phyloP scores from a whole-genome alignment of 2,797 vertebrate species.

The Lophotriccus pileatus region DNA sequence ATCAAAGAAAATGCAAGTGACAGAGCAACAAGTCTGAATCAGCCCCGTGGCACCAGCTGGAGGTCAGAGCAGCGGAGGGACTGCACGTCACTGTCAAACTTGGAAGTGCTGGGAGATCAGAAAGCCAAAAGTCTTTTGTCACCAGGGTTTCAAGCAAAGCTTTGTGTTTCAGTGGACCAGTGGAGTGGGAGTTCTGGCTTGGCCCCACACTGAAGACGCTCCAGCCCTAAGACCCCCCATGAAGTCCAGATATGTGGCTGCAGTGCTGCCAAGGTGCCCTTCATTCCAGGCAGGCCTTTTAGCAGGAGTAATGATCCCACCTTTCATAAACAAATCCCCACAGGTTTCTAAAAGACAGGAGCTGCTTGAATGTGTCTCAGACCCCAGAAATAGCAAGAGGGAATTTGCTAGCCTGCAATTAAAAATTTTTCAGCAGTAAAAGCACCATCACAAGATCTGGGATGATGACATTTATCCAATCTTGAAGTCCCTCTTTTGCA shows the following conservation, averaged over 20 bases:
- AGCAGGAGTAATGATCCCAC: not conserved
- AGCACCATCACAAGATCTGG: not conserved
- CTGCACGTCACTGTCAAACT: not conserved
- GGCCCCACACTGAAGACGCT: not conserved
- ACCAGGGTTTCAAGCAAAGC: not conserved
- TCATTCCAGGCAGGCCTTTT: not conserved
- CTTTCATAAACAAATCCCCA: not conserved
- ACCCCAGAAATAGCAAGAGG: not conserved
- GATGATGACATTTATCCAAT: not conserved
- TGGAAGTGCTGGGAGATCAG: not conserved
- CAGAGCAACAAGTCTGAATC: not conserved
- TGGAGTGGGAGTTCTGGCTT: not conserved
- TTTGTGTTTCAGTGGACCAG: not conserved
- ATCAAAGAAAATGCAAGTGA: constrained; percentile 10
- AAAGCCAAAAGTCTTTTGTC: not conserved
- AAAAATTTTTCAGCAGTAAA: not conserved
- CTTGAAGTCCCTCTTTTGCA: not conserved
- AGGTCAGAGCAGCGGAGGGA: not conserved
- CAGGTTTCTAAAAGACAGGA: not conserved
- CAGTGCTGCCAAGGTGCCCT: not conserved
- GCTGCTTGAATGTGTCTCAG: not conserved
- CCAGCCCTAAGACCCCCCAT: not conserved
- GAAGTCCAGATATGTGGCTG: not conserved
- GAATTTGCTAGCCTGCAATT: not conserved
- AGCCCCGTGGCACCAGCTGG: not conserved